These are phyloP conservation scores for Cheilosia scutellata DNA, from an alignment of 2,888 invertebrate genomes.

Conservation along the genomic window DNA sequence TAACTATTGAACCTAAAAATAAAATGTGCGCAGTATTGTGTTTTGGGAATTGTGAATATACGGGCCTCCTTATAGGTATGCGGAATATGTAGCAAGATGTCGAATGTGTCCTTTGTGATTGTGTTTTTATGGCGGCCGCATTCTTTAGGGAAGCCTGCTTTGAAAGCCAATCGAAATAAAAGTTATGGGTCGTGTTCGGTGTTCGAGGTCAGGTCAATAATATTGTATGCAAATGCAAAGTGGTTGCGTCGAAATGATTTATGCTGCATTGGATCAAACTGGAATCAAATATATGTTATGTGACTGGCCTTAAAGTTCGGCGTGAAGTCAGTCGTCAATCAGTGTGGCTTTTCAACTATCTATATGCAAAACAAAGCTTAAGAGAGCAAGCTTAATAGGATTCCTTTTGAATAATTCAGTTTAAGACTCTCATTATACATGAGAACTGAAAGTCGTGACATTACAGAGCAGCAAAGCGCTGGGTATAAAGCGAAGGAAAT, in stretches of 20 bases:
- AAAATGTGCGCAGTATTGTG: conserved; percentile 36
- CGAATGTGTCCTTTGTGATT: conserved; percentile 32
- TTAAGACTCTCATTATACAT: too few relatives aligned
- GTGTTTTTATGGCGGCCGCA: conserved; percentile 17
- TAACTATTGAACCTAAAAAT: conserved; percentile 46
- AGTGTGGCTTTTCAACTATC: too few relatives aligned
- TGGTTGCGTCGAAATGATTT: neutral
- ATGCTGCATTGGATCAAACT: too few relatives aligned
- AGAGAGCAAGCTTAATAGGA: too few relatives aligned
- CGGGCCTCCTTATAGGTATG: conserved; percentile 9
- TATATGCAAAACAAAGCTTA: too few relatives aligned
- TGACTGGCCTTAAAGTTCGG: too few relatives aligned
- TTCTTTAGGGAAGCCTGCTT: neutral
- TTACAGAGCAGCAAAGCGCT: too few relatives aligned
- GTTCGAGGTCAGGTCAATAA: conserved; percentile 11
- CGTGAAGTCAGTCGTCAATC: too few relatives aligned
- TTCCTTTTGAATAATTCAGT: too few relatives aligned
- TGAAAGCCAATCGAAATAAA: neutral
- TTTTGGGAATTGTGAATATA: conserved; percentile 38
- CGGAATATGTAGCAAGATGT: conserved; percentile 17
- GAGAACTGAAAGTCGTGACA: too few relatives aligned
- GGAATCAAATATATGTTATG: too few relatives aligned
- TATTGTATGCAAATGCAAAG: neutral
- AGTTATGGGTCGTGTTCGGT: conserved; percentile 1
- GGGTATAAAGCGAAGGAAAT: too few relatives aligned